Evolutionary conservation across 2,888 invertebrate genomes (phyloP).

Genomic region (Ophraella communa): DNA sequence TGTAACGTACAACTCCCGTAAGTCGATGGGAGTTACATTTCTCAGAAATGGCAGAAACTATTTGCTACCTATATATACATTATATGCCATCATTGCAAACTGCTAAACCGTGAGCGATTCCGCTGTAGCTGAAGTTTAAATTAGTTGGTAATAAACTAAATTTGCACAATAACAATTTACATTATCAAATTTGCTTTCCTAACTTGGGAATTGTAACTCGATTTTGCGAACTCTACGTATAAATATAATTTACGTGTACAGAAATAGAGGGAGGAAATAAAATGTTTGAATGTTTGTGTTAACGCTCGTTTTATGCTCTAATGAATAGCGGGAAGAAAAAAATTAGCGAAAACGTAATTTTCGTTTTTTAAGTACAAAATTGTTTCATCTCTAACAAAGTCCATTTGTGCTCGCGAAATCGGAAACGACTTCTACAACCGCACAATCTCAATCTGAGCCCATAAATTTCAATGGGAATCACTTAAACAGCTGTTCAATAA

Average conservation of each 20-base stretch:
- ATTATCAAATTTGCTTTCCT: slow-evolving; percentile 34
- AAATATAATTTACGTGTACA: slow-evolving; percentile 36
- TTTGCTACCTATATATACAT: too few relatives aligned
- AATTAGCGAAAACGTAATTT: neutral
- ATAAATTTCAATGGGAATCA: slow-evolving; percentile 42
- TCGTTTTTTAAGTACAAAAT: neutral
- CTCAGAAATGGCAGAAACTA: too few relatives aligned
- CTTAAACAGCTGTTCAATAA: slow-evolving; percentile 43
- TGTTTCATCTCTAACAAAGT: neutral
- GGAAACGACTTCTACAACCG: slow-evolving; percentile 16
- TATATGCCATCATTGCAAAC: neutral
- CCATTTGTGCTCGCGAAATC: slow-evolving; percentile 23
- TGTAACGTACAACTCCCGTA: slow-evolving; percentile 1
- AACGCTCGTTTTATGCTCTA: too few relatives aligned
- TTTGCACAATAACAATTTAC: slow-evolving; percentile 39
- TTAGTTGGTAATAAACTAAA: slow-evolving; percentile 35
- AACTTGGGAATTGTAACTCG: slow-evolving; percentile 36
- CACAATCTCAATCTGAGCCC: slow-evolving; percentile 43
- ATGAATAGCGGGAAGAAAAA: too few relatives aligned
- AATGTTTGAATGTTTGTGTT: too few relatives aligned
- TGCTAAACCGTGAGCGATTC: slow-evolving; percentile 25
- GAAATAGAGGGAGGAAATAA: too few relatives aligned
- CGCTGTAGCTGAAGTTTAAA: slow-evolving; percentile 30
- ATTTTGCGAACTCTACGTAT: slow-evolving; percentile 29
- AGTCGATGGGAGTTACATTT: neutral